Evolutionary conservation across 2,797 vertebrate genomes (phyloP), one percentile per base, ranked within the genome.

Genomic region (Sebastes oblongus): DNA sequence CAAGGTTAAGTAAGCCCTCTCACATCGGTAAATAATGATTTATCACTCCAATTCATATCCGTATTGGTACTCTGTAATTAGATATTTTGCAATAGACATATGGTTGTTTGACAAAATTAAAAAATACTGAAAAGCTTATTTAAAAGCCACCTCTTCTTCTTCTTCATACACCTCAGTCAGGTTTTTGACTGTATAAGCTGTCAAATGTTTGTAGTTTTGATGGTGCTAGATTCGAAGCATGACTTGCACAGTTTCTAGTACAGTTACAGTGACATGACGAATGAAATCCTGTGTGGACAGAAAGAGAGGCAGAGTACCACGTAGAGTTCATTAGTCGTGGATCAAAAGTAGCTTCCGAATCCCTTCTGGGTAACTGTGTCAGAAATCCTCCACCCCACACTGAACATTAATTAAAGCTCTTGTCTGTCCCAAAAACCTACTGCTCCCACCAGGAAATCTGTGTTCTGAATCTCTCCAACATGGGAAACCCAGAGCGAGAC

Each of bases 1-100:
- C 93, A 94, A 94, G 94, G 93, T 95, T 94, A 94, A 93, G 88
- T 92, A 92, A 93, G 86, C 87, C 77, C 82, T 88, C 90, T 93
- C 91, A 90, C 81, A 85, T 78, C 34, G 67, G 92, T 92, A 94
- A 92, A 94, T 92, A 94, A 90, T 92, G 84, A 93, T 93, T 90
- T 90, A 92, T 93, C 76, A 79, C 87, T 83, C 72, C 77, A 85
- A 87, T 91, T 93, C 86, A 88, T 88, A 86, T 87, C 79, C 42
- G 5, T 80, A 84, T 86, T 84, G 83, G 85, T 84, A n/a, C 71
- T 90, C 24, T 68, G 55, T 87, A 84, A 91, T 91, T 91, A 78
- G 27, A 80, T 80, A 78, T 84, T 86, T 91, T 86, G 20, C 59
- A 52, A 61, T 4, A 54, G 54, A 81, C 60, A 66, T 75, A 59